phyloP scores from a whole-genome alignment of 1,140 invertebrate genomes.

The Lordiphosa stackelbergi region DNA sequence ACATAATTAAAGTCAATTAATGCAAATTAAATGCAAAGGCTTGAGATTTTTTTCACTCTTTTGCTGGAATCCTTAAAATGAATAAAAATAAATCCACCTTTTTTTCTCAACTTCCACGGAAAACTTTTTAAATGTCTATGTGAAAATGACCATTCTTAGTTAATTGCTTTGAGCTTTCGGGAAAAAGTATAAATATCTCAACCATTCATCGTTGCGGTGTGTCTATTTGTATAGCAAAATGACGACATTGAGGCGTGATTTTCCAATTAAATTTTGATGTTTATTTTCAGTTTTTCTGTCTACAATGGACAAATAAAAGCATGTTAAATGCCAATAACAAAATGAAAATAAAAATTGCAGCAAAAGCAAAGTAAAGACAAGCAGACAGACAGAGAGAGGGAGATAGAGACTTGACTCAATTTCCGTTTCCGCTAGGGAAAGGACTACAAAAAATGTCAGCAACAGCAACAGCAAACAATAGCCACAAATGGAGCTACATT shows the following conservation, averaged over 20 bases:
- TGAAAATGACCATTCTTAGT: conserved; percentile 34
- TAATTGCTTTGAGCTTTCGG: conserved; percentile 42
- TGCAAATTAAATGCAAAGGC: conserved; percentile 26
- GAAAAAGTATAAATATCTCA: conserved; percentile 54
- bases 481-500: conserved; percentile 28
- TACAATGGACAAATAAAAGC: conserved; percentile 3
- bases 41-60: conserved; percentile 7
- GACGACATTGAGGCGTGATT: conserved; percentile 67
- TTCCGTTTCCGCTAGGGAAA: conserved; percentile 58
- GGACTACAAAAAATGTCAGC: conserved; percentile 29
- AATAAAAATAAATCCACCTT: background rate
- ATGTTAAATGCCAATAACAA: conserved; percentile 1
- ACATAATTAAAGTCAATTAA: conserved; percentile 31
- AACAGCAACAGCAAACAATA: conserved; percentile 44
- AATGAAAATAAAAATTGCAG: conserved; percentile 26
- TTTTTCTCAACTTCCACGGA: conserved; percentile 5
- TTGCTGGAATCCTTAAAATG: background rate
- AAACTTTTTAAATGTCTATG: conserved; percentile 12
- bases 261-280: conserved; percentile 66
- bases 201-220: conserved; percentile 21
- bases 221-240: conserved; percentile 64
- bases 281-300: conserved; percentile 25
- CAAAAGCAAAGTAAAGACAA: conserved; percentile 3
- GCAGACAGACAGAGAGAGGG: conserved; percentile 6
- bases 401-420: conserved; percentile 51